phyloP scores from a whole-genome alignment of 2,888 invertebrate species.

The Alcis repandata region DNA sequence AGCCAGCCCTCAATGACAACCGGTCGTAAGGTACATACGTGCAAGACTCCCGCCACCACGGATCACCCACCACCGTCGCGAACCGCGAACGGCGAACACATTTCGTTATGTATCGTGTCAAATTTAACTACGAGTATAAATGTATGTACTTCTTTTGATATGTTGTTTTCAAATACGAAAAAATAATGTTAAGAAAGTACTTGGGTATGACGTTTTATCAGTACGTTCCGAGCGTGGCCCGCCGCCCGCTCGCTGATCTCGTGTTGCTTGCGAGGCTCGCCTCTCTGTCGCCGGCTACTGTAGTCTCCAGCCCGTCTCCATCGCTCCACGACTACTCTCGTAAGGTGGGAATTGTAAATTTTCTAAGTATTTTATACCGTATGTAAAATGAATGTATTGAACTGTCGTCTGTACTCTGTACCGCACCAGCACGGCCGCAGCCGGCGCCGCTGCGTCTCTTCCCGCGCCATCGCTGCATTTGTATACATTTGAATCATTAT shows the following conservation, averaged over 20 bases:
- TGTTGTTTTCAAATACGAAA: conserved; percentile 79
- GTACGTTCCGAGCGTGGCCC: not conserved
- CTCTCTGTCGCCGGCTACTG: not conserved
- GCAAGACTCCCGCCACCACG: conserved; percentile 48
- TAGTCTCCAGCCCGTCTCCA: not conserved
- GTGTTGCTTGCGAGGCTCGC: not conserved
- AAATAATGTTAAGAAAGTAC: conserved; percentile 80
- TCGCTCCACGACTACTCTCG: conserved; percentile 3
- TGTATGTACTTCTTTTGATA: conserved; percentile 81
- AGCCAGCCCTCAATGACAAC: conserved; percentile 80
- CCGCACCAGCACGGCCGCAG: not conserved
- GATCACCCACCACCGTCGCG: conserved; percentile 33
- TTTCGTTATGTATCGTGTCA: conserved; percentile 68
- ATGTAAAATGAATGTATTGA: conserved; percentile 80
- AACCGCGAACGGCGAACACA: conserved; percentile 15
- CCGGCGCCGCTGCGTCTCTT: conserved; percentile 47
- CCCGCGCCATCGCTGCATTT: conserved; percentile 66
- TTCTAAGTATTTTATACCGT: conserved; percentile 85
- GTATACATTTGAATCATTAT: conserved; percentile 72
- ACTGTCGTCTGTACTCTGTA: conserved; percentile 63
- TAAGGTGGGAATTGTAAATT: conserved; percentile 83
- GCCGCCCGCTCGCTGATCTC: not conserved
- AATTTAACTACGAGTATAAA: conserved; percentile 70
- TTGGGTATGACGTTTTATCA: conserved; percentile 32
- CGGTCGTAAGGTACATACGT: conserved; percentile 62